These are phyloP conservation scores for Agriopis aurantiaria DNA, from an alignment of 2,888 invertebrate genomes.

Conservation along the genomic window DNA sequence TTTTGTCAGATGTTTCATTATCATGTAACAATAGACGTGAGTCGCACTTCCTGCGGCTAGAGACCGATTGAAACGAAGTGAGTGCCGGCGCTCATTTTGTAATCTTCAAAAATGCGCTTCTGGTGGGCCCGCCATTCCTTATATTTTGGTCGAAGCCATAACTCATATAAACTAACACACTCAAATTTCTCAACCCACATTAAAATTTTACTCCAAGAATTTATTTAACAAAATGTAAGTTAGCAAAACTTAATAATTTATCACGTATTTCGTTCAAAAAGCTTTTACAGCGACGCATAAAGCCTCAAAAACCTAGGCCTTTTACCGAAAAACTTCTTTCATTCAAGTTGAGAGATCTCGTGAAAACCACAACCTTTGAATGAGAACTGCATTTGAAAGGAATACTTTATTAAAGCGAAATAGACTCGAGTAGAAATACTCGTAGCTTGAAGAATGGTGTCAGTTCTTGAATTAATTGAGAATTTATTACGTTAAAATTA, in stretches of 20 bases:
- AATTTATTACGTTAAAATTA: no score
- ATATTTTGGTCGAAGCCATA: not conserved
- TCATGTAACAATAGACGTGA: no score
- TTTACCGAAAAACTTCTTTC: conserved; percentile 28
- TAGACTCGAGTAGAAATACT: conserved; percentile 7
- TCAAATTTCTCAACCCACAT: not conserved
- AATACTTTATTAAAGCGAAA: conserved; percentile 37
- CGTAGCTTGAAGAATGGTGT: not conserved
- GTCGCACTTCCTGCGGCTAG: no score
- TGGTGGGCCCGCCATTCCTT: no score
- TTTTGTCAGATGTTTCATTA: no score
- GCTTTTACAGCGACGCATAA: conserved; percentile 4
- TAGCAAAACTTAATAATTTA: not conserved
- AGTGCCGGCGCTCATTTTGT: no score
- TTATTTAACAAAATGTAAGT: not conserved
- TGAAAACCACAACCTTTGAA: conserved; percentile 22
- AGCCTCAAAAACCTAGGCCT: conserved; percentile 16
- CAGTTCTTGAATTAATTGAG: not conserved
- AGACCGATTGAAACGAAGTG: no score
- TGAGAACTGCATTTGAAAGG: conserved; percentile 28
- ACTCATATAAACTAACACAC: not conserved
- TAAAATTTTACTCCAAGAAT: not conserved
- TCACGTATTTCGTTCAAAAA: not conserved
- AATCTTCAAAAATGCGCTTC: no score
- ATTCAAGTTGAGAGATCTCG: conserved; percentile 16